A percentile compares a stretch with the other conserved stretches of the same genome.
These are phyloP conservation scores for Chionis minor DNA, from an alignment of 2,113 vertebrate genomes.

Conservation along the genomic window DNA sequence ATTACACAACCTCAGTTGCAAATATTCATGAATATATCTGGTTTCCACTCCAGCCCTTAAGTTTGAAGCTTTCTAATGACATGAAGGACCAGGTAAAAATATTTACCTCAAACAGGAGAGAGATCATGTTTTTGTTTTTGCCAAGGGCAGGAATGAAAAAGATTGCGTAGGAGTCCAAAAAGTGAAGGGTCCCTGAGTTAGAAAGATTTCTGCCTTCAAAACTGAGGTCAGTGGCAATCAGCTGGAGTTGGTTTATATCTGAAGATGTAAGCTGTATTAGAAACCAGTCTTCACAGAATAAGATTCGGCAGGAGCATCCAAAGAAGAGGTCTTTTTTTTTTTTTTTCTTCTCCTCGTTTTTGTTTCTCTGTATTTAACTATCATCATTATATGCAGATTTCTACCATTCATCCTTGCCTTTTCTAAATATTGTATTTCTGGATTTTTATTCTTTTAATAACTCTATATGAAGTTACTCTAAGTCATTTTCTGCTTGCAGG, in stretches of 20 bases:
- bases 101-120: not conserved
- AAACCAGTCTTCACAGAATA: no score
- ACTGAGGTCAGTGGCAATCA: not conserved
- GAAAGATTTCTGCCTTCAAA: not conserved
- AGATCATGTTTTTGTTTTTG: not conserved
- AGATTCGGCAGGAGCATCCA: not conserved
- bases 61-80: not conserved
- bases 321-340: not conserved
- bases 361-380: not conserved
- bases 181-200: not conserved
- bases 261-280: no score
- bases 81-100: not conserved
- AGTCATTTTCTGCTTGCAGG: not conserved
- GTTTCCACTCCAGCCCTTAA: not conserved
- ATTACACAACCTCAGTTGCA: not conserved
- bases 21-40: no score
- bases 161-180: no score
- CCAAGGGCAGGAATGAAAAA: not conserved
- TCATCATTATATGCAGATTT: not conserved
- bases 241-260: no score
- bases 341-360: not conserved
- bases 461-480: not conserved
- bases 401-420: not conserved
- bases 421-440: not conserved
- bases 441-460: not conserved